Conservation (phyloP, 2,888 invertebrate genomes). For the Panorpa germanica region DNA sequence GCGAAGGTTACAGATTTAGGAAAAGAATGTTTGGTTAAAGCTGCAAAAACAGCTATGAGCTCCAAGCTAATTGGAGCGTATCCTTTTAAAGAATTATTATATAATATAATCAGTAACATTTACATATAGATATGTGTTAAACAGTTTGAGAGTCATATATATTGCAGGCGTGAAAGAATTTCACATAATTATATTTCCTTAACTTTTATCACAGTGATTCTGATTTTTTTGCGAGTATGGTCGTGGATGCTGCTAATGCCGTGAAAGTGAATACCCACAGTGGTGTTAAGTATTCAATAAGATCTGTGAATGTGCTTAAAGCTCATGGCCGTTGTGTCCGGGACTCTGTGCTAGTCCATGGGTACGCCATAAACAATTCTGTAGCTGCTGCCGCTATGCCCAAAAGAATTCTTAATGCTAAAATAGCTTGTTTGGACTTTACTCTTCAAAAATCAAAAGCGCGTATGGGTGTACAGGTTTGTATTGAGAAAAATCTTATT, state of each 20-base stretch:
- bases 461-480: slow-evolving; percentile 97
- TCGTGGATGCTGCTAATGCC: slow-evolving; percentile 87
- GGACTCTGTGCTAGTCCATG: slow-evolving; percentile 75
- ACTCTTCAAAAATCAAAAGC: slow-evolving; percentile 95
- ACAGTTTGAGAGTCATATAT: too few species aligned
- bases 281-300: slow-evolving; percentile 78
- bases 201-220: slow-evolving; percentile 83
- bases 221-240: slow-evolving; percentile 89
- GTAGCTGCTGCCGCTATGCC: slow-evolving; percentile 91
- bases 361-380: slow-evolving; percentile 96
- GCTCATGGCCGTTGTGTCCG: slow-evolving; percentile 91
- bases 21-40: slow-evolving; percentile 72
- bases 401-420: slow-evolving; percentile 76
- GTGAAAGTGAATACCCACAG: slow-evolving; percentile 73
- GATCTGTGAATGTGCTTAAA: slow-evolving; percentile 92
- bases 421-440: slow-evolving; percentile 96
- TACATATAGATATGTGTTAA: too few species aligned
- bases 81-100: slow-evolving; percentile 43
- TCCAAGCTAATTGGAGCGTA: slow-evolving; percentile 97
- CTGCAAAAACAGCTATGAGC: slow-evolving; percentile 97
- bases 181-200: too few species aligned
- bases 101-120: too few species aligned
- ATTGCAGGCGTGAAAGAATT: too few species aligned
- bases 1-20: slow-evolving; percentile 82
- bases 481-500: too few species aligned